A percentile compares a stretch with the other conserved stretches of the same genome.
Conservation (phyloP, 2,797 vertebrate genomes). For the Myripristis jacobus region DNA sequence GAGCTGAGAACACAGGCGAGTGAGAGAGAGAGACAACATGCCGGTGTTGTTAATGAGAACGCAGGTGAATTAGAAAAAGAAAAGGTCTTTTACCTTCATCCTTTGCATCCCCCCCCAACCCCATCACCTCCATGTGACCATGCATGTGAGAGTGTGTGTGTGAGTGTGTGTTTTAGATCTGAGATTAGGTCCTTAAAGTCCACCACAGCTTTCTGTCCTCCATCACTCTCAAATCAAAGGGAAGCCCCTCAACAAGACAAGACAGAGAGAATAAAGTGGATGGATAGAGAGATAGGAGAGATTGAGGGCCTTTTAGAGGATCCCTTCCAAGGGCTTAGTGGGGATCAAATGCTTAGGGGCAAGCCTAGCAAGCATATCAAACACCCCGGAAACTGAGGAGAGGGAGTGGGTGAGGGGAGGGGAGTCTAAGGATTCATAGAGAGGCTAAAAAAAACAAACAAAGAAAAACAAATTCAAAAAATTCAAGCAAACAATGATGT, state of each 20-base stretch:
- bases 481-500: background rate
- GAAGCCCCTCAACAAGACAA: slow-evolving; percentile 54
- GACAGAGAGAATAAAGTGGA: slow-evolving; percentile 56
- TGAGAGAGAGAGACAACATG: too few relatives aligned
- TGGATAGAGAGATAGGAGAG: slow-evolving; percentile 58
- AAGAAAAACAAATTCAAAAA: background rate
- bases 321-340: slow-evolving; percentile 65
- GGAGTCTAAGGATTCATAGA: background rate
- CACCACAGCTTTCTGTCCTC: slow-evolving; percentile 40
- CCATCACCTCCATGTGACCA: slow-evolving; percentile 28
- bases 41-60: too few relatives aligned
- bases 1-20: too few relatives aligned
- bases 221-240: slow-evolving; percentile 64
- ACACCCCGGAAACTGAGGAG: slow-evolving; percentile 44
- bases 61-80: too few relatives aligned
- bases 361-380: slow-evolving; percentile 57
- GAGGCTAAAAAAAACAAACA: too few relatives aligned
- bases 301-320: slow-evolving; percentile 66
- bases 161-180: slow-evolving; percentile 60
- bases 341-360: slow-evolving; percentile 69
- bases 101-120: too few relatives aligned
- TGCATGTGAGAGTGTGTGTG: slow-evolving; percentile 76
- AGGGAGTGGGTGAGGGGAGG: background rate
- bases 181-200: slow-evolving; percentile 23
- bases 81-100: too few relatives aligned